phyloP scores from a whole-genome alignment of 1,140 invertebrate species.

The Drosophila parabipectinata region DNA sequence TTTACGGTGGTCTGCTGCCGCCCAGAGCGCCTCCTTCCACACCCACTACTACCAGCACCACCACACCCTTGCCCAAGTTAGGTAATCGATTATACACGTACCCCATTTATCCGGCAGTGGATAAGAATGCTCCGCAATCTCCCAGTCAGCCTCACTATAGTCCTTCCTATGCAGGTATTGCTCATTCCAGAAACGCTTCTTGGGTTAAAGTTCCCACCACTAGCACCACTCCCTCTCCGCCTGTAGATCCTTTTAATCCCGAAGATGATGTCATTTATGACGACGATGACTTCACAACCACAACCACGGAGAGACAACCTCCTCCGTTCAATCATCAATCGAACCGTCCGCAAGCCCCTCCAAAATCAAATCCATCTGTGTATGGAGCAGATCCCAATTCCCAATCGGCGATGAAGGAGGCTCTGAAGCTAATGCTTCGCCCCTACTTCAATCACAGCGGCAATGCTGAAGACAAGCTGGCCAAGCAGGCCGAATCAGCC shows the following conservation, averaged over 20 bases:
- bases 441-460: conserved; percentile 79
- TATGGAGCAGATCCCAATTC: conserved; percentile 11
- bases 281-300: conserved; percentile 33
- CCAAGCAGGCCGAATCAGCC: conserved; percentile 49
- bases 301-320: conserved; percentile 23
- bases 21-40: conserved; percentile 6
- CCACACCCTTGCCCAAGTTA: conserved; percentile 18
- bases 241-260: conserved; percentile 31
- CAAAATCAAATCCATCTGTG: not conserved
- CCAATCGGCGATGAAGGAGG: conserved; percentile 57
- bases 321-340: conserved; percentile 63
- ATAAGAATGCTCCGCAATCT: conserved; percentile 28
- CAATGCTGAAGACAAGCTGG: conserved; percentile 50
- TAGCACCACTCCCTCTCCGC: conserved; percentile 12
- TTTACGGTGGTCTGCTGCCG: conserved; percentile 57
- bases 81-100: conserved; percentile 44
- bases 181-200: conserved; percentile 67
- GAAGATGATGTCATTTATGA: conserved; percentile 34
- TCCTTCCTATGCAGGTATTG: conserved; percentile 68
- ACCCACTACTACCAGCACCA: conserved; percentile 1
- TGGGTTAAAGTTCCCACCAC: conserved; percentile 54
- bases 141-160: conserved; percentile 71
- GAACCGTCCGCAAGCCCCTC: conserved; percentile 45
- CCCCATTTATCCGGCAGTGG: conserved; percentile 54
- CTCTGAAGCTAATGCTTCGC: conserved; percentile 67